These are phyloP conservation scores for Yponomeuta evonymella DNA, from an alignment of 2,888 invertebrate genomes.

Conservation along the genomic window DNA sequence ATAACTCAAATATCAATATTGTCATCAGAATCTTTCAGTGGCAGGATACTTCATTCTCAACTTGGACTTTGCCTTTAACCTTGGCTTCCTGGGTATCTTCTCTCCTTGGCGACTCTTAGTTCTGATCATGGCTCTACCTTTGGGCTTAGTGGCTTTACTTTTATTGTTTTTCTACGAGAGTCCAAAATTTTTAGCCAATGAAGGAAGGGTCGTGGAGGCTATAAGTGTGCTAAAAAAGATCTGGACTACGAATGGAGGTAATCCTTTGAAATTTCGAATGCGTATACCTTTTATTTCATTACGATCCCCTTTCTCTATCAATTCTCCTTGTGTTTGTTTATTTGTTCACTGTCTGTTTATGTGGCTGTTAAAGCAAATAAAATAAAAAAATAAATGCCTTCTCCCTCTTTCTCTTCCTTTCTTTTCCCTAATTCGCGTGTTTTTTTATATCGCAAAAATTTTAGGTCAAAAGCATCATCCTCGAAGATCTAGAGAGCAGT, in stretches of 20 bases:
- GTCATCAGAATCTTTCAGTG: constrained; percentile 42
- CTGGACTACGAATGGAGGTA: constrained; percentile 72
- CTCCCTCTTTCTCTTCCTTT: too few relatives aligned
- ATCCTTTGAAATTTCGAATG: constrained; percentile 46
- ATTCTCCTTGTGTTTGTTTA: not conserved
- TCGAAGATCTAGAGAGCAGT: constrained; percentile 28
- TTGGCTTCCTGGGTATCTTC: constrained; percentile 46
- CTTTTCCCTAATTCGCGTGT: too few relatives aligned
- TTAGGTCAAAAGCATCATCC: constrained; percentile 41
- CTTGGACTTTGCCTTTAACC: constrained; percentile 46
- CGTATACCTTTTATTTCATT: constrained; percentile 22
- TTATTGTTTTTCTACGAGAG: constrained; percentile 79
- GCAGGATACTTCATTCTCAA: constrained; percentile 56
- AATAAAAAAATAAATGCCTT: too few relatives aligned
- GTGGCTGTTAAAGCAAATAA: too few relatives aligned
- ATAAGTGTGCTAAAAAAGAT: constrained; percentile 76
- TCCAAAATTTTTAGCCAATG: constrained; percentile 83
- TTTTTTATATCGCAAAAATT: not conserved
- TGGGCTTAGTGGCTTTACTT: constrained; percentile 75
- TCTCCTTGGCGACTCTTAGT: constrained; percentile 63
- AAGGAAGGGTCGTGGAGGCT: constrained; percentile 78
- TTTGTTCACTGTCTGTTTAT: too few relatives aligned
- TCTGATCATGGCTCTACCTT: constrained; percentile 75
- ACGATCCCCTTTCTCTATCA: not conserved
- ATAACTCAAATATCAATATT: too few relatives aligned